Evolutionary conservation across 1,140 invertebrate genomes (phyloP), one percentile per base, ranked within the genome.

Genomic region (Cyclina sinensis): DNA sequence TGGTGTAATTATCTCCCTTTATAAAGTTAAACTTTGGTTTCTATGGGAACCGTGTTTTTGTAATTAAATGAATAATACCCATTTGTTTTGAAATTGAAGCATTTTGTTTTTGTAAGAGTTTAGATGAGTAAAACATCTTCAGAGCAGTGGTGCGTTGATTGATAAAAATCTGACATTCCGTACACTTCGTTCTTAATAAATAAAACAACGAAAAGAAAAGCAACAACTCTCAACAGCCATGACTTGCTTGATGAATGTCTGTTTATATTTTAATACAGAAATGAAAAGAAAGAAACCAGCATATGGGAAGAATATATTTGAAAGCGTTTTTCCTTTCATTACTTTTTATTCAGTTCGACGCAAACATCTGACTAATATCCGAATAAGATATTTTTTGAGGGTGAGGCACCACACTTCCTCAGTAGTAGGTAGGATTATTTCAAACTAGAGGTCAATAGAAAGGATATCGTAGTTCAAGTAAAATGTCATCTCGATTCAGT

Each of bases 71-170:
- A 30, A 76, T 76, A 76, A 48, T 76, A 48, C 39, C 24, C 24
- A 27, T 46, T 76, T 76, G 73, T 76, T 76, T 76, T 76, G 73
- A 48, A 76, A 76, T 70, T 43, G 73, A 48, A 76, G 37, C 46
- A 30, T 27, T 48, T 76, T 76, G 73, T 76, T 76, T 76, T 76
- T 76, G 43, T 48, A 48, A 46, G 11, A 18, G n/a, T 51, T 46
- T 30, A 24, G 37, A 21, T 76, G 39, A 76, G 73, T 48, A 76
- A 73, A 7, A 12, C 37, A 73, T 39, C 27, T 46, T 73, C 68
- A 21, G 12, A 9, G n/a, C 12, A 73, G 2, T 39, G 32, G 12
- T 73, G 68, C 39, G 35, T 21, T 73, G 68, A 39, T 16, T 39
- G 68, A 73, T 39, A 46, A 39, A 7, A 9, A 73, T 65, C 32